phyloP scores from a whole-genome alignment of 2,113 vertebrate genomes.

The Neopipo cinnamomea region DNA sequence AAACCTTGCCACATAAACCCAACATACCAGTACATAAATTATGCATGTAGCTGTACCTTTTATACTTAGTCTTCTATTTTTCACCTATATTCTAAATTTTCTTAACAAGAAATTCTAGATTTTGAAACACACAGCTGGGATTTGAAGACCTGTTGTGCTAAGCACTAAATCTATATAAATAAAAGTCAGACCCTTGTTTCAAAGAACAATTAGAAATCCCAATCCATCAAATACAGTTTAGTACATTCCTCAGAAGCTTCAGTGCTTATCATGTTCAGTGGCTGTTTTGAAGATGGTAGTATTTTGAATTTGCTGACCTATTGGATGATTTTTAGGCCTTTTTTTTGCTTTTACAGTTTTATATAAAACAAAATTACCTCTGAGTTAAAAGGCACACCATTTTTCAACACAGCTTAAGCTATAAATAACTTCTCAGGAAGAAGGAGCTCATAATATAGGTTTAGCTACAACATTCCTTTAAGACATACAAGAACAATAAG shows the following conservation, averaged over 20 bases:
- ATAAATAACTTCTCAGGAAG: not conserved
- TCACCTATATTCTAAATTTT: not conserved
- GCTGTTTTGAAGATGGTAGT: not conserved
- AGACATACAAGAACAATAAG: not conserved
- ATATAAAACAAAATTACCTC: not conserved
- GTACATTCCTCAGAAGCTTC: not conserved
- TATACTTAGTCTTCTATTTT: not conserved
- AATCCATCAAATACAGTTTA: not conserved
- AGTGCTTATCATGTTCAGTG: not conserved
- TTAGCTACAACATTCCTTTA: not conserved
- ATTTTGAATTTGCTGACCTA: not conserved
- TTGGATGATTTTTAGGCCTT: rapidly evolving
- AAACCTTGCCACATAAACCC: not conserved
- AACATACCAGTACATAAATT: rapidly evolving
- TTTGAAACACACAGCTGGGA: not conserved
- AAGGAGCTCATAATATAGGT: not conserved
- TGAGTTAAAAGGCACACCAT: not conserved
- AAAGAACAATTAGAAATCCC: not conserved
- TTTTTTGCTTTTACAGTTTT: not conserved
- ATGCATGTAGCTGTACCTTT: not conserved
- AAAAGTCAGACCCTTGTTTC: not conserved
- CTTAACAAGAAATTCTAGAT: not conserved
- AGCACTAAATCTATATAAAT: not conserved
- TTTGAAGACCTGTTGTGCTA: not conserved
- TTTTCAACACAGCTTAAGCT: not conserved